Conservation (phyloP, 2,888 invertebrate genomes). For the Nemapogon koenigi region DNA sequence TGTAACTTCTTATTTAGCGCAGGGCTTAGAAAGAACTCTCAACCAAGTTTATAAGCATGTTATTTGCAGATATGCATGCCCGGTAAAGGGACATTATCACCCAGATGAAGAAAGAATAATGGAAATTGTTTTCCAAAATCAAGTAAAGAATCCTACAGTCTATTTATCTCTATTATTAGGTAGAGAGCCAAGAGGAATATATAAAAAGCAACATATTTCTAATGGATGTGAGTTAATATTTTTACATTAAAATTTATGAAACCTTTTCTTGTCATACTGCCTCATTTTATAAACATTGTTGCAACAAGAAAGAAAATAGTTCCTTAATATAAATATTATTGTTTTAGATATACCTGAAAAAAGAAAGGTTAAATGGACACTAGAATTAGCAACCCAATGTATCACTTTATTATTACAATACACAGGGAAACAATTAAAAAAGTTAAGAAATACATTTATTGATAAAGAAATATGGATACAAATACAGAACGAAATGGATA, state of each 20-base stretch:
- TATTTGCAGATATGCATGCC: slow-evolving; percentile 24
- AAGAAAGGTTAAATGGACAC: slow-evolving; percentile 32
- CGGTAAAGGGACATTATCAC: slow-evolving; percentile 27
- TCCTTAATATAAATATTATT: slow-evolving; percentile 3
- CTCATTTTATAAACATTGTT: too few relatives aligned
- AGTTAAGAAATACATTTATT: slow-evolving; percentile 33
- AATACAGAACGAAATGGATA: slow-evolving; percentile 7
- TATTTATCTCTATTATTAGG: slow-evolving; percentile 29
- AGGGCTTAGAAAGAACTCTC: slow-evolving; percentile 35
- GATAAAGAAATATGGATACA: slow-evolving; percentile 19
- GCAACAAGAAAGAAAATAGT: too few relatives aligned
- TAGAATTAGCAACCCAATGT: slow-evolving; percentile 32
- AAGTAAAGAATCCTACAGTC: slow-evolving; percentile 26
- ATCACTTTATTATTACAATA: slow-evolving; percentile 30
- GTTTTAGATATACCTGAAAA: slow-evolving; percentile 26
- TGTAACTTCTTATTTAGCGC: slow-evolving; percentile 36
- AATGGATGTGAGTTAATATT: slow-evolving; percentile 3
- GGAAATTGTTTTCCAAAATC: slow-evolving; percentile 33
- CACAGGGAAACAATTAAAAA: slow-evolving; percentile 26
- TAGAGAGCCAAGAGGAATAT: slow-evolving; percentile 37
- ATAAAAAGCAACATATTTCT: slow-evolving; percentile 23
- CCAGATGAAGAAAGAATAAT: slow-evolving; percentile 39
- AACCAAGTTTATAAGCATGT: slow-evolving; percentile 38
- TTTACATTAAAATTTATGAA: too few relatives aligned
- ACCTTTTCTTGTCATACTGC: too few relatives aligned